phyloP scores from a whole-genome alignment of 2,797 vertebrate genomes.

The Falco concolor region DNA sequence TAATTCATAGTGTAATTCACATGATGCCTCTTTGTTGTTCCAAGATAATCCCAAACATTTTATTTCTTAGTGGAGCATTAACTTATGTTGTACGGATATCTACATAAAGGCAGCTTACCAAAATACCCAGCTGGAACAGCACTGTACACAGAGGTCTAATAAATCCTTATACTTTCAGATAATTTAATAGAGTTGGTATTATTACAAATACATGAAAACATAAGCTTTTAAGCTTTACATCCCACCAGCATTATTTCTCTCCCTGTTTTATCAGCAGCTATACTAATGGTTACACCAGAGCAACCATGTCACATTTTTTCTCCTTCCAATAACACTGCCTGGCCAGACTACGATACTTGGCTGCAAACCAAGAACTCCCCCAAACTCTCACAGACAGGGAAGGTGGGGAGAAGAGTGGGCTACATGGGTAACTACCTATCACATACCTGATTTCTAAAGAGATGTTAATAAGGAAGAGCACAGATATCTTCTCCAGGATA shows the following conservation, averaged over 20 bases:
- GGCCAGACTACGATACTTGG: not conserved
- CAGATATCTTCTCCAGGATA: not conserved
- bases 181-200: not conserved
- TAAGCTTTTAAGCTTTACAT: not conserved
- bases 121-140: not conserved
- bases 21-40: not conserved
- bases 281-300: not conserved
- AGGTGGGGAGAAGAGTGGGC: not conserved
- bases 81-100: not conserved
- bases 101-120: not conserved
- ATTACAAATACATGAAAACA: not conserved
- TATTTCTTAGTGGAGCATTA: not conserved
- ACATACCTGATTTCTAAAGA: not conserved
- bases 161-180: not conserved
- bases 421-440: not conserved
- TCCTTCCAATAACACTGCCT: not conserved
- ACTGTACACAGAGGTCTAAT: not conserved
- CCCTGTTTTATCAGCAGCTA: not conserved
- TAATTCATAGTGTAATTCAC: not conserved
- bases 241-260: not conserved
- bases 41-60: not conserved
- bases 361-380: not conserved
- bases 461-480: not conserved
- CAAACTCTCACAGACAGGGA: not conserved
- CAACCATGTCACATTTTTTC: not conserved